A percentile compares a stretch with the other conserved stretches of the same genome.
phyloP scores from a whole-genome alignment of 2,113 vertebrate genomes.

The Odocoileus hemionus region DNA sequence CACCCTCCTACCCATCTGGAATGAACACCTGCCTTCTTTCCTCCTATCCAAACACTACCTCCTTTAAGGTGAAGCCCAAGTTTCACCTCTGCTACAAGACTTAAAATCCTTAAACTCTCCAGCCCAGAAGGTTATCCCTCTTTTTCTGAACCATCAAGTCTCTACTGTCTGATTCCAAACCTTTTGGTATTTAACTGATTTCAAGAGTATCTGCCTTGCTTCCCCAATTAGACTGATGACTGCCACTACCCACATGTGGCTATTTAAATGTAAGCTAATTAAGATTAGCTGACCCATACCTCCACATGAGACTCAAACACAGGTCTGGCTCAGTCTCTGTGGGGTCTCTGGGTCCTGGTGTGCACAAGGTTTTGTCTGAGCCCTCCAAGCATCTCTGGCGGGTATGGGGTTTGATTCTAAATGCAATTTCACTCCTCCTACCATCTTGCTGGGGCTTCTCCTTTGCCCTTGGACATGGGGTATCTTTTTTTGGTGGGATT shows the following conservation, averaged over 20 bases:
- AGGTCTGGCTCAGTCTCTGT: background rate
- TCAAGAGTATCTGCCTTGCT: slow-evolving; percentile 7
- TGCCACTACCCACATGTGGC: background rate
- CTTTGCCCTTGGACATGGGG: background rate
- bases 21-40: background rate
- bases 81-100: background rate
- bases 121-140: background rate
- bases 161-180: background rate
- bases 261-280: slow-evolving; percentile 29
- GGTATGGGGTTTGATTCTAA: background rate
- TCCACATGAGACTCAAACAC: background rate
- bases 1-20: background rate
- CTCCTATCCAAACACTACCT: background rate
- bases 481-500: background rate
- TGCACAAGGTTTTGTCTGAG: background rate
- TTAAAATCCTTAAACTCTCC: slow-evolving; percentile 3
- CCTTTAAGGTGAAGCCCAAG: background rate
- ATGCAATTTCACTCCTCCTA: background rate
- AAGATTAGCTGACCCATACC: background rate
- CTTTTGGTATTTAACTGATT: slow-evolving; percentile 14
- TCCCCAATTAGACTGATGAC: background rate
- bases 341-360: background rate
- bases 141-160: background rate
- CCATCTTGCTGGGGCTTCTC: background rate
- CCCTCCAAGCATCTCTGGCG: background rate